Evolutionary conservation across 2,888 invertebrate species (phyloP).

Genomic region (Conistra vaccinii): DNA sequence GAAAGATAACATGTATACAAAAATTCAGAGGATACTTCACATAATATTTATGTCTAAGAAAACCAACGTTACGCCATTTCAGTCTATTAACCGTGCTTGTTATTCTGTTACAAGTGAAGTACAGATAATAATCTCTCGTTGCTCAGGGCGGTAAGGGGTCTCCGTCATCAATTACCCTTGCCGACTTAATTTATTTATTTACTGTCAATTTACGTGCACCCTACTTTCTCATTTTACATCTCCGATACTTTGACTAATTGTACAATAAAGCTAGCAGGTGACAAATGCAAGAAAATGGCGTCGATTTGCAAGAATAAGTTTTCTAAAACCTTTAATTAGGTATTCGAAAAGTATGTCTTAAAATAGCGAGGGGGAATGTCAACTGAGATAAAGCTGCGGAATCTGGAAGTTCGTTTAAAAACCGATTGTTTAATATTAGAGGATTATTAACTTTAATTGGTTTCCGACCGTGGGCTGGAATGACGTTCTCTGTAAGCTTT

Average conservation of each 20-base stretch:
- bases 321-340: constrained; percentile 30
- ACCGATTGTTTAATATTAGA: constrained; percentile 77
- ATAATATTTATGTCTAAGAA: constrained; percentile 3
- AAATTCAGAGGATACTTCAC: background rate
- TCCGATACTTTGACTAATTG: constrained; percentile 5
- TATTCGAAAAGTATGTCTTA: constrained; percentile 35
- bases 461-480: constrained; percentile 79
- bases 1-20: background rate
- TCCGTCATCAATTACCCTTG: constrained; percentile 49
- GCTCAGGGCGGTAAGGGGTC: constrained; percentile 50
- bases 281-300: constrained; percentile 14
- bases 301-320: constrained; percentile 7
- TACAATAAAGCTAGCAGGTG: constrained; percentile 9
- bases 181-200: constrained; percentile 56
- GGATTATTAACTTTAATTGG: constrained; percentile 89
- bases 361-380: constrained; percentile 47
- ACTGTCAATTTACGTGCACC: constrained; percentile 48
- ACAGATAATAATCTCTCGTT: constrained; percentile 50
- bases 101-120: constrained; percentile 35
- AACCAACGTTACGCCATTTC: constrained; percentile 26
- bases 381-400: constrained; percentile 73
- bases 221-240: constrained; percentile 29
- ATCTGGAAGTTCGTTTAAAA: constrained; percentile 80
- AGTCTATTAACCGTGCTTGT: constrained; percentile 26
- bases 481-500: constrained; percentile 78